Evolutionary conservation across 2,113 vertebrate species (phyloP).

Genomic region (Aptenodytes patagonicus): DNA sequence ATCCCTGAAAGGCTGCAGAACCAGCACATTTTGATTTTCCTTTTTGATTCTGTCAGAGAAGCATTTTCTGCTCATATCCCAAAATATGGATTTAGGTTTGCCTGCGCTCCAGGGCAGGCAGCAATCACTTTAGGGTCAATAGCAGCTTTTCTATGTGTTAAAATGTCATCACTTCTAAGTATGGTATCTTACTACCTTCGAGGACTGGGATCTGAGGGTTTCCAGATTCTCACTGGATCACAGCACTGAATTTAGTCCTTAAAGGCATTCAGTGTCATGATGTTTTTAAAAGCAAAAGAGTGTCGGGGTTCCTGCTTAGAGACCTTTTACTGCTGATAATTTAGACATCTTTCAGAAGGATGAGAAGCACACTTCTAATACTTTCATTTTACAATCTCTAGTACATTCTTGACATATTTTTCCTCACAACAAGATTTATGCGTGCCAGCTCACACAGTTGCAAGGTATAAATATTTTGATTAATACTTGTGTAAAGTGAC

Average conservation of each 20-base stretch:
- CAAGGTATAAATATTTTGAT: neutral
- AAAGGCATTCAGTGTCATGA: neutral
- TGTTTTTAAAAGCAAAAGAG: neutral
- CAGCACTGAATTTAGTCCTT: neutral
- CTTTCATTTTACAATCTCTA: neutral
- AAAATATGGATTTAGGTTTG: neutral
- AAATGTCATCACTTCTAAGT: neutral
- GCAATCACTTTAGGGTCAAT: neutral
- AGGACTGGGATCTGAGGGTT: neutral
- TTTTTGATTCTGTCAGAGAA: neutral
- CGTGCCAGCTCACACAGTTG: neutral
- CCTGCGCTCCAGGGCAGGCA: neutral
- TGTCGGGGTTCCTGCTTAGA: neutral
- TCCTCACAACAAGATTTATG: neutral
- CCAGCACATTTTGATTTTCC: slow-evolving; percentile 5
- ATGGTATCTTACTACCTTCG: neutral
- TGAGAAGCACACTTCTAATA: neutral
- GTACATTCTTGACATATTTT: neutral
- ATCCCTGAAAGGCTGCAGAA: neutral
- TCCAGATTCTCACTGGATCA: neutral
- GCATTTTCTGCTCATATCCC: neutral
- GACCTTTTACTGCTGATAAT: neutral
- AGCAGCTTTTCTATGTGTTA: neutral
- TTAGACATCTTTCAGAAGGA: neutral
- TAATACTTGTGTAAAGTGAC: neutral